Base-by-base conservation (phyloP, 2,888 invertebrate genomes). In the Hofmannophila pseudospretella region DNA sequence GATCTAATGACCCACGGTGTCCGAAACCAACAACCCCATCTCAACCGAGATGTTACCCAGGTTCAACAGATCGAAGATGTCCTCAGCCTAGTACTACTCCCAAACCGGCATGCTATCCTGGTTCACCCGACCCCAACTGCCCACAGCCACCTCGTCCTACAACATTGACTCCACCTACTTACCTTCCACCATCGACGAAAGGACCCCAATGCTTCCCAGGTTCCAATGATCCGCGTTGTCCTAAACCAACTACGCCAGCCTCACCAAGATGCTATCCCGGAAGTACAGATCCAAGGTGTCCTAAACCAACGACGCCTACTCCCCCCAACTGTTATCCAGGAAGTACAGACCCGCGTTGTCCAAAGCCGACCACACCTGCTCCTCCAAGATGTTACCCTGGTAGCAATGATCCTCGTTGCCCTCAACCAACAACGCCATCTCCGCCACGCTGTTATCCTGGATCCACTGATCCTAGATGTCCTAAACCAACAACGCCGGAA, bases 311-410 rank as follows among this genome's bases (percentile, higher is more conserved):
- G 1, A 44, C 47, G 1, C 39, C 44, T 7, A 26, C 7, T 4
- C 39, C 31, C 5, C 50, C 38, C 0, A 45, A 44, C 7, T 68
- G 70, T 28, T 62, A 54, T 42, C 67, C 69, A 12, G 76, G 76
- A 4, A 65, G 68, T 2, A 48, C 34, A 0, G 70, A 78, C 41
- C 60, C 65, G 1, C 46, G 63, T 14, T 73, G 72, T 41, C 71
- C 69, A 67, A 9, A 78, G 77, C 41, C 62, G 38, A 43, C 51
- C 0, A 51, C 51, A 7, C 60, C 32, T 36, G 47, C 36, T 36
- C 38, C 30, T 42, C 49, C 51, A 41, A 42, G 32, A 4, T 56
- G 61, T 30, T 57, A 47, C 35, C 61, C 64, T 5, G 55, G 55
- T 1, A 43, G 44, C 4, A 41, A 34, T 1, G 57, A 62, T 13